Evolutionary conservation across 2,797 vertebrate species (phyloP), one percentile per base, ranked within the genome.

Genomic region (Acanthopagrus latus): DNA sequence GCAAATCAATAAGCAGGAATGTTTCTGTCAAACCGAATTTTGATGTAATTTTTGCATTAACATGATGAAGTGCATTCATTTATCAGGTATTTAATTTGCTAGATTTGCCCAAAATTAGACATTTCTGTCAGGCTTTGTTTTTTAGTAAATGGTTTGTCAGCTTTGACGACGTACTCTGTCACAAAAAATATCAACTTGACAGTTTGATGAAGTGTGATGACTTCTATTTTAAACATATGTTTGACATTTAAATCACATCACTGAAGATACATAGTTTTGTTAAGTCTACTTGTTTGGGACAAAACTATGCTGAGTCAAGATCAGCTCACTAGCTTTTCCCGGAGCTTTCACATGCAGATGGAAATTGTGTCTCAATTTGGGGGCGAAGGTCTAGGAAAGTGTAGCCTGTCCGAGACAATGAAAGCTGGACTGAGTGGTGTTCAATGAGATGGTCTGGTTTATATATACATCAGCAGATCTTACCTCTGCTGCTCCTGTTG

Each of bases 61-160:
- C 55, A 16, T 69, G 60, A 63, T 58, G 38, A 58, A 12, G 51
- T 62, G 50, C 16, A 12, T 52, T 46, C 8, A 65, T 52, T 78
- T 58, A 44, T 79, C 41, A 38, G 41, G 8, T 56, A 64, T 57
- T 59, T 54, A 21, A 59, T 74, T 71, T 11, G 21, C 8, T 27
- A 23, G 3, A 60, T 64, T 56, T 52, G 17, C 20, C 14, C 1
- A 38, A 38, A 20, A 23, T 60, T 23, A 41, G 14, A 54, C 58
- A 43, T 62, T 58, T 12, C 41, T 48, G 43, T 41, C 11, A 3
- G 18, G 23, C 7, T 60, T 3, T 51, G 68, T 46, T 7, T 33
- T 55, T n/a, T 57, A 7, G 10, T 27, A 5, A 50, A 51, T 16
- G 27, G 21, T 59, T 17, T 38, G 5, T 48, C 7, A 14, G 38